Base-by-base conservation (phyloP, 2,888 invertebrate species). In the Apodemia hepburni region DNA sequence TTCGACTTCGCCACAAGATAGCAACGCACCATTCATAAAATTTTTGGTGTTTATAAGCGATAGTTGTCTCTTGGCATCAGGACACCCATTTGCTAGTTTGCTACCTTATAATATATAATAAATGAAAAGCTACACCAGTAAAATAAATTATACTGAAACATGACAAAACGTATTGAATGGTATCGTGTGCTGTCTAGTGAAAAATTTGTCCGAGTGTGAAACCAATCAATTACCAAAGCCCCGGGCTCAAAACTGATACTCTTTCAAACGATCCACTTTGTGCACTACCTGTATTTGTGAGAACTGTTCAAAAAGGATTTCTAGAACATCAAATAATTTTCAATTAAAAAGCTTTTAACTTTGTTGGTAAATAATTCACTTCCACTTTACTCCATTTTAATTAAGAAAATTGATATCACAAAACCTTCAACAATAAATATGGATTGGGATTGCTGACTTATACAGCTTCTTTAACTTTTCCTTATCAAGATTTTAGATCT, bases 201-300 rank as follows among this genome's bases (percentile, higher is more conserved):
- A 71, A 66, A 59, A 69, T 45, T 63, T 72, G 72, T 61, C 71
- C 71, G 72, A 73, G 72, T 75, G 81, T 77, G 75, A 79, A 78
- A 72, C 74, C 73, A 75, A 80, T 82, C 79, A 77, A 77, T 80
- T 78, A 77, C 71, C 65, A 65, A 68, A 68, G 69, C 65, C 66
- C 65, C 66, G 27, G 66, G 66, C 66, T 58, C 62, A 42, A 45
- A 66, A 67, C 62, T 57, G 59, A 61, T 65, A 64, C 67, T 59
- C 27, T 68, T 65, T 67, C 64, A 65, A 29, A 57, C 47, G 62
- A 42, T 57, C 22, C 47, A 51, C 58, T 66, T 63, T 59, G 62
- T 51, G 29, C 59, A 49, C 17, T 47, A 38, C 59, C 35, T 59
- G 27, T 45, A 42, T 42, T 42, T 42, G 42, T 42, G 27, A 59